Evolutionary conservation across 2,888 invertebrate species (phyloP).

Genomic region (Drosophila stalkeri): DNA sequence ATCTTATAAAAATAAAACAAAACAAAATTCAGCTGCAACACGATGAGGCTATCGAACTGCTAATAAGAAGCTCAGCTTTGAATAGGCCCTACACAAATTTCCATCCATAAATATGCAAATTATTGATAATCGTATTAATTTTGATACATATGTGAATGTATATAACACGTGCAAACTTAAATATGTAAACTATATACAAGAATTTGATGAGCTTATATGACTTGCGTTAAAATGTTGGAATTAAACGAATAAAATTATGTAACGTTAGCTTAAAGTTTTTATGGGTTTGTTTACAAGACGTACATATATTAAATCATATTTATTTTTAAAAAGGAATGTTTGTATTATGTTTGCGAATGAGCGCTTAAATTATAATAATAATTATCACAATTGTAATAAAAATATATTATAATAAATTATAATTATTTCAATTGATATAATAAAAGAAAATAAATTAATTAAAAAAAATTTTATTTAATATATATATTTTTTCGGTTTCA

Average conservation of each 20-base stretch:
- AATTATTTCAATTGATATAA: too few relatives aligned
- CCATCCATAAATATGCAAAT: slow-evolving; percentile 41
- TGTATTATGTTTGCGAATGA: too few relatives aligned
- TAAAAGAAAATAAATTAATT: too few relatives aligned
- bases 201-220: slow-evolving; percentile 7
- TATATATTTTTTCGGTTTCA: too few relatives aligned
- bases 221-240: not conserved
- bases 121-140: not conserved
- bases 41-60: slow-evolving; percentile 6
- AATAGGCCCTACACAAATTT: slow-evolving; percentile 12
- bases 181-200: slow-evolving; percentile 24
- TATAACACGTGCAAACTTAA: slow-evolving; percentile 1
- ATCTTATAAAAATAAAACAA: not conserved
- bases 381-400: too few relatives aligned
- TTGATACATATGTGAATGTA: slow-evolving; percentile 11
- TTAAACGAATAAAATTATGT: not conserved
- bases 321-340: too few relatives aligned
- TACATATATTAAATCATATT: not conserved
- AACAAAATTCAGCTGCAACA: slow-evolving; percentile 1
- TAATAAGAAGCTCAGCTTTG: slow-evolving; percentile 15
- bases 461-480: too few relatives aligned
- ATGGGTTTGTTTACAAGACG: not conserved
- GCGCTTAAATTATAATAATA: too few relatives aligned
- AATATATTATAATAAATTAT: too few relatives aligned
- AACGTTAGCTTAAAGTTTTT: not conserved